Base-by-base conservation (phyloP, 2,797 vertebrate genomes). In the Esox masquinongy region DNA sequence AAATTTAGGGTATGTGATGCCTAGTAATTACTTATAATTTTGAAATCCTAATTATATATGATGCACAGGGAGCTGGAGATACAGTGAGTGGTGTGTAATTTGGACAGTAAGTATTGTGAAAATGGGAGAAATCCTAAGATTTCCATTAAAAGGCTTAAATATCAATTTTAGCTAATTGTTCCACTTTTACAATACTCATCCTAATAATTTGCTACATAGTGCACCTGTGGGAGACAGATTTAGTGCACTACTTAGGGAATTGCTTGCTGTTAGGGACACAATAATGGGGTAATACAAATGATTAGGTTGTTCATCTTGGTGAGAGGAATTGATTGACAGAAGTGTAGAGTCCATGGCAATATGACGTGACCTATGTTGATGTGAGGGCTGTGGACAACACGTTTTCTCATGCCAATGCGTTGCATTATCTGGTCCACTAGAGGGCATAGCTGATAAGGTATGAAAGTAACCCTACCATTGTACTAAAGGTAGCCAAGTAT, bases 391-490 rank as follows among this genome's bases (percentile, higher is more conserved):
- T 12, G 9, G 56, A 61, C 22, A 24, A 22, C 2, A 61, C 56
- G 53, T n/a, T n/a, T 56, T 56, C 3, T 34, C 15, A 22, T 39
- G 34, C 17, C 34, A 2, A 39, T 43, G 73, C 47, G 51, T 14
- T 17, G 63, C 66, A 34, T 16, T n/a, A 34, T 67, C 53, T 74
- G 8, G 61, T 26, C 66, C 73, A 68, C 66, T 74, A 74, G 73
- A 74, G 64, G 73, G 73, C 50, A 16, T n/a, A 24, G 49, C 29
- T 56, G 63, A 56, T n/a, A 36, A 50, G 11, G 36, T 12, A 24
- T 29, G 0, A 36, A 69, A 50, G 22, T n/a, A n/a, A 56, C 5
- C 15, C 6, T 19, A 2, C 11, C 12, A 4, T 24, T 61, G 11
- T 14, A 61, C 56, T 61, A 26, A 24, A 12, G 56, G 9, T 24